Conservation (phyloP, 2,888 invertebrate species). For the Eulithis prunata region DNA sequence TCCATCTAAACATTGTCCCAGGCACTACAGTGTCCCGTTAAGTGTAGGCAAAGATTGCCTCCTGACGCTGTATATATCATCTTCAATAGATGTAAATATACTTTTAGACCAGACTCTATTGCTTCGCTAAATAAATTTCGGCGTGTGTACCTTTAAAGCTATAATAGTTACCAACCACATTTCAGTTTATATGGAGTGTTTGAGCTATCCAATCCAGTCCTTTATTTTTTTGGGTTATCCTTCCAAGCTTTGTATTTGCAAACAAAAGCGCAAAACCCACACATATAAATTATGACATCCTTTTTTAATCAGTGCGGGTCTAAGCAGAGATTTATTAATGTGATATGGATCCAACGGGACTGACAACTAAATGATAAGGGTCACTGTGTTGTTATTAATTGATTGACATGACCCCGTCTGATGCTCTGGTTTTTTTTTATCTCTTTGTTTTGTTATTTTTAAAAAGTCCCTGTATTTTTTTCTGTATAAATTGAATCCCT, state of each 20-base stretch:
- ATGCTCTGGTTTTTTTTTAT: background rate
- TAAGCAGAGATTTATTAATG: conserved; percentile 38
- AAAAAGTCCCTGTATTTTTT: no score
- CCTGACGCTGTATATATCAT: no score
- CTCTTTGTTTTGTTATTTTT: background rate
- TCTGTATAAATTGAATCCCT: no score
- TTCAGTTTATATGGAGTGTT: no score
- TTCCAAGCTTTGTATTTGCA: conserved; percentile 24
- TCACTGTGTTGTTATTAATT: conserved; percentile 45
- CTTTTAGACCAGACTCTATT: no score
- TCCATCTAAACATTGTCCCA: no score
- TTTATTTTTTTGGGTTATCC: background rate
- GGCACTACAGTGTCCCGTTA: no score
- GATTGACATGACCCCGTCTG: conserved; percentile 18
- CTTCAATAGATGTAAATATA: no score
- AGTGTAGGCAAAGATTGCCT: no score
- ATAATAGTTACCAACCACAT: no score
- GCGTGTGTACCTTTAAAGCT: no score
- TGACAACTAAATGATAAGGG: conserved; percentile 65
- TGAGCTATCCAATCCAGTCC: background rate
- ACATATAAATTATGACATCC: conserved; percentile 20
- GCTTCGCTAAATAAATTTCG: no score
- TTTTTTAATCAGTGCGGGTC: conserved; percentile 35
- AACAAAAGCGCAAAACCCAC: conserved; percentile 10
- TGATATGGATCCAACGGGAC: conserved; percentile 50